phyloP scores from a whole-genome alignment of 2,888 invertebrate species.

The Lasioglossum zephyrum region DNA sequence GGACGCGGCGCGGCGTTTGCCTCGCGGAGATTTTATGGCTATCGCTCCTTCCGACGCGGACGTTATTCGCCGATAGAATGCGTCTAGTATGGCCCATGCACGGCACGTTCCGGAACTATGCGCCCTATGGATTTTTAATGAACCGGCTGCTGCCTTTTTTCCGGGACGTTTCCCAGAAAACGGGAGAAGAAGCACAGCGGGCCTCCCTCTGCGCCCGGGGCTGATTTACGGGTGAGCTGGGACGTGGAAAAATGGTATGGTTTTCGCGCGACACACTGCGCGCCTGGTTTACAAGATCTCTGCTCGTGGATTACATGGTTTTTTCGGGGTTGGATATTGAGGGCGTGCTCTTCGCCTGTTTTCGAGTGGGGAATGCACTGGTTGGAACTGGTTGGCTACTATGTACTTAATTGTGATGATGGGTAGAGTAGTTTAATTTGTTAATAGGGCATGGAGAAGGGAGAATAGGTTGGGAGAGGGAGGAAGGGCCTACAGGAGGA shows the following conservation, averaged over 20 bases:
- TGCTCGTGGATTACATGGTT: neutral
- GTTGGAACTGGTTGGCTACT: neutral
- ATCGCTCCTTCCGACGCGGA: constrained; percentile 37
- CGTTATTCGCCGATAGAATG: constrained; percentile 61
- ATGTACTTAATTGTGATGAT: neutral
- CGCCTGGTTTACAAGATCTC: neutral
- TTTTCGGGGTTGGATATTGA: neutral
- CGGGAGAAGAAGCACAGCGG: neutral
- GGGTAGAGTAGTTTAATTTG: neutral
- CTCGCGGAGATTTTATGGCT: constrained; percentile 56
- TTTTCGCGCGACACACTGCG: constrained; percentile 12
- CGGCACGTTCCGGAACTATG: constrained; percentile 64
- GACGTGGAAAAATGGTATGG: constrained; percentile 15
- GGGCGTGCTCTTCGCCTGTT: neutral
- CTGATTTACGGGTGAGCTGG: constrained; percentile 14
- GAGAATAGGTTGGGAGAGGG: neutral
- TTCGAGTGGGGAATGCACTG: neutral
- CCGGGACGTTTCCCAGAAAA: constrained; percentile 15
- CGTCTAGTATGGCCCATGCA: constrained; percentile 42
- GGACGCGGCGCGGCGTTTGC: constrained; percentile 57
- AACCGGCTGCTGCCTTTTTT: constrained; percentile 40
- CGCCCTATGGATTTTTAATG: constrained; percentile 67
- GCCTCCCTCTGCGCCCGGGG: neutral
- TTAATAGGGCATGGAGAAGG: neutral
- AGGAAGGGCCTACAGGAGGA: no score